Percentiles rank a stretch among this genome's conserved stretches.
These are phyloP conservation scores for Monochamus saltuarius DNA, from an alignment of 1,140 invertebrate genomes.

Conservation along the genomic window DNA sequence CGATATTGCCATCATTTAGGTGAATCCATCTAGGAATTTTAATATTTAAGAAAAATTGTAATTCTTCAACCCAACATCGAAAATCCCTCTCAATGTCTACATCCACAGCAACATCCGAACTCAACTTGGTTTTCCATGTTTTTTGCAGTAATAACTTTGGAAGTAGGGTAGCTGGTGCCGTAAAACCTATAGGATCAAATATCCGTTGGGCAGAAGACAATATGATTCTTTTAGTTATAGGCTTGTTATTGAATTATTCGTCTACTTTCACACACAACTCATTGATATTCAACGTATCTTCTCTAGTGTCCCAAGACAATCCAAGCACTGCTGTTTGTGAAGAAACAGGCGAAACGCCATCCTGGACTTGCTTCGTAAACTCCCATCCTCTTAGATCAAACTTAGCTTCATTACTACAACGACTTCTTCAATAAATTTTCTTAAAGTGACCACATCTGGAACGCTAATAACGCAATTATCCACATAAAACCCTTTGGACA, in stretches of 20 bases:
- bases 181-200: constrained; percentile 11
- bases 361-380: neutral
- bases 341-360: neutral
- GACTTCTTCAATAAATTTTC: constrained; percentile 27
- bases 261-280: no score
- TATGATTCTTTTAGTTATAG: constrained; percentile 10
- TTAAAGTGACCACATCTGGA: constrained; percentile 11
- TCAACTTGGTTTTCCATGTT: constrained; percentile 12
- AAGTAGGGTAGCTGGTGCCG: constrained; percentile 6
- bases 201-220: constrained; percentile 7
- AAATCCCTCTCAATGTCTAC: constrained; percentile 6
- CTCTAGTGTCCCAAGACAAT: constrained; percentile 1
- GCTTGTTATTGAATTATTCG: neutral
- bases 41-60: constrained; percentile 16
- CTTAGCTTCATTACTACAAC: constrained; percentile 28
- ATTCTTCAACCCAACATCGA: constrained; percentile 19
- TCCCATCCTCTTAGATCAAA: constrained; percentile 41
- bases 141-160: constrained; percentile 21
- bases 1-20: neutral
- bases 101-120: constrained; percentile 18
- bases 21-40: constrained; percentile 27
- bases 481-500: constrained; percentile 34
- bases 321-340: constrained; percentile 14
- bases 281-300: no score
- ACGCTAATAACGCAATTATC: constrained; percentile 40